Percentiles rank a stretch among this genome's conserved stretches.
phyloP scores from a whole-genome alignment of 2,113 vertebrate species.

The Mystacornis crossleyi region DNA sequence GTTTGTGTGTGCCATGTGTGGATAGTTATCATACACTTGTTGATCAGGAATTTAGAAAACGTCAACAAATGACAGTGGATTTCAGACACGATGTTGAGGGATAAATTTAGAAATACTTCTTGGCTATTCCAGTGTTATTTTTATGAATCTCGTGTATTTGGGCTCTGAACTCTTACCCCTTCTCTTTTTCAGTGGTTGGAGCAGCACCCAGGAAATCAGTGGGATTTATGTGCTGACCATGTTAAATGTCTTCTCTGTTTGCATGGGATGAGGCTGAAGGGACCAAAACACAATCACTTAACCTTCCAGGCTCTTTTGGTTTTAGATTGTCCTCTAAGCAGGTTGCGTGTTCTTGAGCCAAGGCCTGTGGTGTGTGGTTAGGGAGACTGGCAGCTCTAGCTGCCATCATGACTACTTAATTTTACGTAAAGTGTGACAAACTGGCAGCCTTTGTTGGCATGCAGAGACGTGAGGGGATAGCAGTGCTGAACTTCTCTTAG shows the following conservation, averaged over 20 bases:
- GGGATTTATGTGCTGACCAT: not conserved
- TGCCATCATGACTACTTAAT: not conserved
- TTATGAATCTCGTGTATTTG: not conserved
- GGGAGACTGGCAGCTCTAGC: not conserved
- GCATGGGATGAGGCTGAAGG: not conserved
- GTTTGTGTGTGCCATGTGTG: not conserved
- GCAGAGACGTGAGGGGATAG: not conserved
- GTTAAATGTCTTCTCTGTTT: not conserved
- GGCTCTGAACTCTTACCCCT: not conserved
- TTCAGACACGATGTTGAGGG: not conserved
- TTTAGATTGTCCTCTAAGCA: not conserved
- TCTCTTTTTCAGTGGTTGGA: not conserved
- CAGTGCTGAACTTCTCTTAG: not conserved
- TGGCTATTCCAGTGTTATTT: not conserved
- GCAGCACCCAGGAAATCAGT: not conserved
- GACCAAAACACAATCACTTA: not conserved
- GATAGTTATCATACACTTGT: not conserved
- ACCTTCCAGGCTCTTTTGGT: not conserved
- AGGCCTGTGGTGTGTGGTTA: rapidly evolving
- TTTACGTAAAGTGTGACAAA: not conserved
- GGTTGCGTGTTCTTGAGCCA: not conserved
- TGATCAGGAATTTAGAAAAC: not conserved
- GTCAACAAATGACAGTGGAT: not conserved
- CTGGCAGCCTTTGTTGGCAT: not conserved
- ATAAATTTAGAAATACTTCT: not conserved